A percentile compares a stretch with the other conserved stretches of the same genome.
Evolutionary conservation across 2,888 invertebrate species (phyloP).

Genomic region (Ganaspis brasiliensis): DNA sequence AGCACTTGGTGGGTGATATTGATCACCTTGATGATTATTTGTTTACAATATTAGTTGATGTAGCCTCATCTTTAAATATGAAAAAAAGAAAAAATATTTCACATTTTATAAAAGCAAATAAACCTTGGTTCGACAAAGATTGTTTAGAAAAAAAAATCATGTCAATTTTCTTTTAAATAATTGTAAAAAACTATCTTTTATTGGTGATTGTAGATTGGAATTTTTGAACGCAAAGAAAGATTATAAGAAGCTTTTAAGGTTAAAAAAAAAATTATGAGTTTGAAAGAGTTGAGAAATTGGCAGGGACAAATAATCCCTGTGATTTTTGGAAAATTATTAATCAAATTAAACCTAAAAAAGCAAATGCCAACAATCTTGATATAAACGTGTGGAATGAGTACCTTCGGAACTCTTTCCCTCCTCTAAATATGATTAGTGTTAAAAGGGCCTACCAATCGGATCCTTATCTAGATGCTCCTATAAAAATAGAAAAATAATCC

Average conservation of each 20-base stretch:
- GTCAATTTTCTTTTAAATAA: neutral
- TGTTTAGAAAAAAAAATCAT: neutral
- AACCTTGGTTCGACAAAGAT: too few species aligned
- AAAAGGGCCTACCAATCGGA: neutral
- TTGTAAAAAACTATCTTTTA: neutral
- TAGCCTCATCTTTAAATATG: neutral
- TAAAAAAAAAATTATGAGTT: neutral
- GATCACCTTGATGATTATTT: neutral
- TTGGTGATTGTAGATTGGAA: neutral
- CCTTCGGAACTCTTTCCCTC: too few species aligned
- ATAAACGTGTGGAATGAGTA: too few species aligned
- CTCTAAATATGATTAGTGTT: too few species aligned
- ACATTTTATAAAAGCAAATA: neutral
- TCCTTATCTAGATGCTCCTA: neutral
- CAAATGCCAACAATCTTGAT: too few species aligned
- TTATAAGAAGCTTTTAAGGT: neutral
- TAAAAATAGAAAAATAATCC: neutral
- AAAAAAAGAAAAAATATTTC: neutral
- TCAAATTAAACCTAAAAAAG: too few species aligned
- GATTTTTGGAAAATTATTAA: too few species aligned
- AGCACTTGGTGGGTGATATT: neutral
- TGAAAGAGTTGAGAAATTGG: neutral
- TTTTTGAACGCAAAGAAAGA: neutral
- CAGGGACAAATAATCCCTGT: too few species aligned
- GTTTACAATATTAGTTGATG: neutral